phyloP scores from a whole-genome alignment of 64 coral and sea anemone species.

The Astreopora myriophthalma region DNA sequence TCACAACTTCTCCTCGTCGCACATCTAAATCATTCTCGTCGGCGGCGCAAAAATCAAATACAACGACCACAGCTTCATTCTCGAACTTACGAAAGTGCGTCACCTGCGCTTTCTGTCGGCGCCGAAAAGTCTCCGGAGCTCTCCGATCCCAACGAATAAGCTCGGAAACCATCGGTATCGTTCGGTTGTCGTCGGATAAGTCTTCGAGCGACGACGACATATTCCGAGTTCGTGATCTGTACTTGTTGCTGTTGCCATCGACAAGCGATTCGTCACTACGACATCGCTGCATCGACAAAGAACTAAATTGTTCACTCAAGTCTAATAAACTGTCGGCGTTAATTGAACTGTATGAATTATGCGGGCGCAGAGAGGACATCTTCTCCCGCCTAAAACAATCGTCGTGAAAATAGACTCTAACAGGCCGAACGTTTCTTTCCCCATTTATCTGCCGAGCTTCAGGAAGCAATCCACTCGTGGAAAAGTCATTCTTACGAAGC shows the following conservation, averaged over 20 bases:
- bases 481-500: slow-evolving; percentile 53
- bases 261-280: slow-evolving; percentile 12
- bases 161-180: neutral
- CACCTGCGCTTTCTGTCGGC: slow-evolving; percentile 64
- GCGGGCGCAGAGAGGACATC: neutral
- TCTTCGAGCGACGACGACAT: slow-evolving; percentile 6
- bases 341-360: neutral
- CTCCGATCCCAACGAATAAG: slow-evolving; percentile 26
- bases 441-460: neutral
- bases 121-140: slow-evolving; percentile 69
- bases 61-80: slow-evolving; percentile 49
- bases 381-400: neutral
- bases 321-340: neutral
- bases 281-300: neutral
- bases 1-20: slow-evolving; percentile 54
- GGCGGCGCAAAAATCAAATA: slow-evolving; percentile 57
- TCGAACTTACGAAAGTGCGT: slow-evolving; percentile 69
- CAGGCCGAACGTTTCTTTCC: neutral
- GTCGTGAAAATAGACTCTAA: neutral
- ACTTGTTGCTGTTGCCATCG: neutral
- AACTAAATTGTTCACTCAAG: neutral
- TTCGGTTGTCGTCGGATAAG: slow-evolving; percentile 6
- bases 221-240: neutral
- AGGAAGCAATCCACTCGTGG: neutral
- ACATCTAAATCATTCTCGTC: slow-evolving; percentile 79